Evolutionary conservation across 2,888 invertebrate species (phyloP).

Genomic region (Oligia strigilis): DNA sequence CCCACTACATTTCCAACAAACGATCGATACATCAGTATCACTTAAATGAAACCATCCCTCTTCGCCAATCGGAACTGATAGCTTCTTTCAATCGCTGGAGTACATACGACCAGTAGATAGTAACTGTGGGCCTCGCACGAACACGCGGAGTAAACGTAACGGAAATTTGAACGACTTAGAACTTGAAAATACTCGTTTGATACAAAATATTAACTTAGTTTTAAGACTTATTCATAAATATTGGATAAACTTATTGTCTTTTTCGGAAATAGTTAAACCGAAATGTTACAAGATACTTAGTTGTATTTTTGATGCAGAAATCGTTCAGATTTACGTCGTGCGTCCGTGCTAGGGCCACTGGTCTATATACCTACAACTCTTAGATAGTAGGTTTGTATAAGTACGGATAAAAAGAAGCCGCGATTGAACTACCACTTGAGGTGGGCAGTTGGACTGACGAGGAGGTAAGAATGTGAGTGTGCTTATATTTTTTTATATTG

Average conservation of each 20-base stretch:
- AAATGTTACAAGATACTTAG: not conserved
- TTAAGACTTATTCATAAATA: not conserved
- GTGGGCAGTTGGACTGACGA: constrained; percentile 44
- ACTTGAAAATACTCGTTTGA: no score
- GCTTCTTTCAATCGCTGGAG: constrained; percentile 42
- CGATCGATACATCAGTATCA: constrained; percentile 43
- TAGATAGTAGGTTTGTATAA: constrained; percentile 30
- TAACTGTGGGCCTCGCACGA: not conserved
- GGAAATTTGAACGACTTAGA: not conserved
- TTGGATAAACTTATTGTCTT: not conserved
- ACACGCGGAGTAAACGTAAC: not conserved
- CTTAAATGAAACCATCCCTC: constrained; percentile 44
- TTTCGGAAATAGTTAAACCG: not conserved
- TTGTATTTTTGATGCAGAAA: not conserved
- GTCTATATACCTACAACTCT: not conserved
- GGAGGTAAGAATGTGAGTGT: constrained; percentile 11
- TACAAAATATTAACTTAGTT: not conserved
- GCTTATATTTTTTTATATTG: not conserved
- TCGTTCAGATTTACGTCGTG: not conserved
- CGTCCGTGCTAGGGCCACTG: not conserved
- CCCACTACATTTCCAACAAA: not conserved
- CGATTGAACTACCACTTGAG: constrained; percentile 65
- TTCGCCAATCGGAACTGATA: constrained; percentile 13
- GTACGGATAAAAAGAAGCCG: constrained; percentile 46
- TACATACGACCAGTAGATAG: constrained; percentile 10